Evolutionary conservation across 2,797 vertebrate genomes (phyloP).

Genomic region (Nyctalus aviator): DNA sequence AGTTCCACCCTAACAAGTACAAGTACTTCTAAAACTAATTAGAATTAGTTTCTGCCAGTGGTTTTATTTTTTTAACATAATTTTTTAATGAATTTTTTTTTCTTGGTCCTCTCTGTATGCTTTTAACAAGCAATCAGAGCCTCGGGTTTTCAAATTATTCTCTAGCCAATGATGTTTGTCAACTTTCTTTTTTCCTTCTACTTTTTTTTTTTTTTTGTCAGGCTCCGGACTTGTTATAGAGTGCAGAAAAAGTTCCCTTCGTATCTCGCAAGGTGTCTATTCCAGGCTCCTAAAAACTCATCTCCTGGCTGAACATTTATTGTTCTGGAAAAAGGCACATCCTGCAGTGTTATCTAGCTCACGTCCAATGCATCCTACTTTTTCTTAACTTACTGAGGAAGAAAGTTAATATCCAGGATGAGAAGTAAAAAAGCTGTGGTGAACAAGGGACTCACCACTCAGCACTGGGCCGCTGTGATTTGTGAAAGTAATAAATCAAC

Average conservation of each 20-base stretch:
- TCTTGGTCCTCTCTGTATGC: neutral
- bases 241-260: neutral
- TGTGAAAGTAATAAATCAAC: slow-evolving; percentile 10
- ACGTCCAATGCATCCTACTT: neutral
- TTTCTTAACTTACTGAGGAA: neutral
- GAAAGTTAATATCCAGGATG: neutral
- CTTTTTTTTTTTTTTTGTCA: neutral
- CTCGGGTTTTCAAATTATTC: neutral
- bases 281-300: neutral
- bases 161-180: neutral
- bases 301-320: neutral
- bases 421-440: neutral
- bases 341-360: neutral
- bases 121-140: neutral
- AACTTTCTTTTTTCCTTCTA: neutral
- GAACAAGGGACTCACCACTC: neutral
- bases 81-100: neutral
- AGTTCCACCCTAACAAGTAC: neutral
- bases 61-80: neutral
- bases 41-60: neutral
- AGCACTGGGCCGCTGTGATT: neutral
- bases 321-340: neutral
- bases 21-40: neutral
- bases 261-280: neutral
- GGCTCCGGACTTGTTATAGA: neutral